These are phyloP conservation scores for Proteles cristata DNA, from an alignment of 2,113 vertebrate species.

Conservation along the genomic window DNA sequence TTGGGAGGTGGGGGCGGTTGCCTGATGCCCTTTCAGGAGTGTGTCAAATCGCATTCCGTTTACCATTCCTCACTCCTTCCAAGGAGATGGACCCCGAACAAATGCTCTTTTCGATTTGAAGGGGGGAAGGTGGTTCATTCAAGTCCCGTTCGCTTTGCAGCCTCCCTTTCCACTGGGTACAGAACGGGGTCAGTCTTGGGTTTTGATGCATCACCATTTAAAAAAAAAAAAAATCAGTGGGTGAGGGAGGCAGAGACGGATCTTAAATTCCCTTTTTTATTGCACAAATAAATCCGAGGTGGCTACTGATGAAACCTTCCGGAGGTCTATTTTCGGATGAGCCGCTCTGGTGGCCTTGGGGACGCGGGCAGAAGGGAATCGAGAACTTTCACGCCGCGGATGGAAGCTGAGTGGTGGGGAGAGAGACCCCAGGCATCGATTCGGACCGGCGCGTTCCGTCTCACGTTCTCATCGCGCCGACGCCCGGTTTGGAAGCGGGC, in stretches of 20 bases:
- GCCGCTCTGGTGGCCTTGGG: background rate
- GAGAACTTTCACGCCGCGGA: background rate
- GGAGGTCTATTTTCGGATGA: background rate
- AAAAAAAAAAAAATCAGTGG: background rate
- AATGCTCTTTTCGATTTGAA: background rate
- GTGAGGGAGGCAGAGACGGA: background rate
- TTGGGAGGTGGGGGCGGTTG: background rate
- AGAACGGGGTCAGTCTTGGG: background rate
- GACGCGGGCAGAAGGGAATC: background rate
- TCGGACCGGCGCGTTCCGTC: background rate
- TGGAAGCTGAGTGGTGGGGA: background rate
- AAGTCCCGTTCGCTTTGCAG: background rate
- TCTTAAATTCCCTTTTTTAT: background rate
- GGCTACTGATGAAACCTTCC: too few relatives aligned
- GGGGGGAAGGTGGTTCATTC: background rate
- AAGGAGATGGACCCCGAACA: background rate
- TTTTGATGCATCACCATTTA: background rate
- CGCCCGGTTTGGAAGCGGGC: background rate
- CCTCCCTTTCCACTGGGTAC: background rate
- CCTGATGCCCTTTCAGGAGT: background rate
- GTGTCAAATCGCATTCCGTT: background rate
- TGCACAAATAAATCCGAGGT: background rate
- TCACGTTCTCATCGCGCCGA: too few relatives aligned
- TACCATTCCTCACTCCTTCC: background rate
- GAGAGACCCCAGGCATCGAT: too few relatives aligned